Conservation (phyloP, 2,888 invertebrate species). For the Erebia aethiops region DNA sequence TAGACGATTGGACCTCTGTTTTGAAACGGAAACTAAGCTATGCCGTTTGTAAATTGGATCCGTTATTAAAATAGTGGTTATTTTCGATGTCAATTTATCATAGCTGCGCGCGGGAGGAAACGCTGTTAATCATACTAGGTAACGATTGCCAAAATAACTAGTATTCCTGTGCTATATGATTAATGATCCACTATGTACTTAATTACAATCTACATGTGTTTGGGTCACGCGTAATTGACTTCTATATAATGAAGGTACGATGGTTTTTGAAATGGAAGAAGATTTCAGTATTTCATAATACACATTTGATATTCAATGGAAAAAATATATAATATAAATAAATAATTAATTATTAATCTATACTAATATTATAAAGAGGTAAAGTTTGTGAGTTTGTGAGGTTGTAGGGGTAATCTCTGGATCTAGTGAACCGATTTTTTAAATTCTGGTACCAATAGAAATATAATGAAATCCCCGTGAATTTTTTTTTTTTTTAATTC, state of each 20-base stretch:
- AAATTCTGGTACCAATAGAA: no score
- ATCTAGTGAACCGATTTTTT: no score
- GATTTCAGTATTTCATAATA: no score
- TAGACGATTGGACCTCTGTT: background rate
- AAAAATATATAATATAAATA: no score
- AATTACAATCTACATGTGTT: slow-evolving; percentile 59
- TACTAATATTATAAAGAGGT: no score
- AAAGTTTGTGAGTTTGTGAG: no score
- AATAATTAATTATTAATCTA: no score
- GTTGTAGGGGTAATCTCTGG: no score
- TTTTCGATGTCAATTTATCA: slow-evolving; percentile 75
- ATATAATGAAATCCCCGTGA: no score
- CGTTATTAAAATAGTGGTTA: slow-evolving; percentile 66
- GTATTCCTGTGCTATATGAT: slow-evolving; percentile 67
- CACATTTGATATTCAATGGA: no score
- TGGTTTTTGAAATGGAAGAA: slow-evolving; percentile 20
- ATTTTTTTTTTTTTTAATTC: no score
- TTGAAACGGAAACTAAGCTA: slow-evolving; percentile 5
- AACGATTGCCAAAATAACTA: slow-evolving; percentile 77
- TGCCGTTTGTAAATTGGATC: slow-evolving; percentile 29
- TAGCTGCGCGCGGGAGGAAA: slow-evolving; percentile 51
- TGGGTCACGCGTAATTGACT: slow-evolving; percentile 53
- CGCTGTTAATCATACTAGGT: slow-evolving; percentile 61
- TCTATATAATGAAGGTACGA: slow-evolving; percentile 42
- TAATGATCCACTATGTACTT: slow-evolving; percentile 59